Conservation (phyloP, 2,113 vertebrate genomes). For the Catharus fuscescens region DNA sequence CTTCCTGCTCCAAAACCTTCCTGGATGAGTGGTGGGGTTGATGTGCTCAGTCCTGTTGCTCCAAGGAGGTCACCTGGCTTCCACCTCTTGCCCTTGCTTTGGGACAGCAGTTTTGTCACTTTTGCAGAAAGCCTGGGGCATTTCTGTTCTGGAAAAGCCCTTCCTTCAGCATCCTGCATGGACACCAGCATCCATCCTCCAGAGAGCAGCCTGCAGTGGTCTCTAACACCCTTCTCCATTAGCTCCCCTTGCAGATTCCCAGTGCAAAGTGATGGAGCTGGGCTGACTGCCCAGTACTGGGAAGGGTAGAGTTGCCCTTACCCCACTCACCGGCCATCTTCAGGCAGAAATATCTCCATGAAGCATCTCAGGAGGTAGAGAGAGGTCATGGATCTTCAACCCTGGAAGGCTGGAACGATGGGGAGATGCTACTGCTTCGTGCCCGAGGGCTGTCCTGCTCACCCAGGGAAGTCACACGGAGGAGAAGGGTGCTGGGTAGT, state of each 20-base stretch:
- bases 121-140: fast-evolving
- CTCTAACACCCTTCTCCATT: background rate
- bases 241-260: background rate
- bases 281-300: background rate
- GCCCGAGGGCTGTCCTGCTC: background rate
- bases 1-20: background rate
- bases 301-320: background rate
- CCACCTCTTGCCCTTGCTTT: fast-evolving
- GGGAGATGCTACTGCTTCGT: background rate
- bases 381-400: background rate
- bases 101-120: background rate
- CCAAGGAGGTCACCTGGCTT: background rate
- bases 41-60: background rate
- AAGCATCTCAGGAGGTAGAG: fast-evolving
- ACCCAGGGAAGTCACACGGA: fast-evolving
- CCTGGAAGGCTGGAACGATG: background rate
- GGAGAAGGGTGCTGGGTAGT: background rate
- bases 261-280: background rate
- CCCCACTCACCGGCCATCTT: fast-evolving
- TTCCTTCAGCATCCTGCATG: background rate
- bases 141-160: background rate
- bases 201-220: background rate
- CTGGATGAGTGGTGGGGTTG: background rate
- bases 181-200: background rate
- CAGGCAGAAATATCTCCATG: fast-evolving